A percentile compares a stretch with the other conserved stretches of the same genome.
These are phyloP conservation scores for Tanypteryx hageni DNA, from an alignment of 2,888 invertebrate species.

Conservation along the genomic window DNA sequence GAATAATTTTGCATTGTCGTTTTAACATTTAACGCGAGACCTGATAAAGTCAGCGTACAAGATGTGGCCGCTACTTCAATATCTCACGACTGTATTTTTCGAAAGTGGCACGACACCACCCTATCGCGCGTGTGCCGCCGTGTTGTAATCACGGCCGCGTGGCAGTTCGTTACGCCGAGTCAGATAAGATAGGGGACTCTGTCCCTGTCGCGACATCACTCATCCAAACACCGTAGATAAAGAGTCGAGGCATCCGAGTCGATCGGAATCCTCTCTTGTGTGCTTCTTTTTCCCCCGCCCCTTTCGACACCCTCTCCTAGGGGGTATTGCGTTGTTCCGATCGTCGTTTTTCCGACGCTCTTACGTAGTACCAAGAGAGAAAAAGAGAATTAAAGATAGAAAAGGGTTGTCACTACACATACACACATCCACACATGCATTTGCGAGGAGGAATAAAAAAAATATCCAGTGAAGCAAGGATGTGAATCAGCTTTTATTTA, in stretches of 20 bases:
- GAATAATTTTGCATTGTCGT: too few species aligned
- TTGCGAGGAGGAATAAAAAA: too few species aligned
- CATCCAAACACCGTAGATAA: not conserved
- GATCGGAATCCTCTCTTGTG: not conserved
- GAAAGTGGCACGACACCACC: not conserved
- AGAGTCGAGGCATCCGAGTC: not conserved
- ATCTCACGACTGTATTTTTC: conserved; percentile 20
- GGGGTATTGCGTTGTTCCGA: not conserved
- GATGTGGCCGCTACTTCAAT: not conserved
- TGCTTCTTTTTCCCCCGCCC: too few species aligned
- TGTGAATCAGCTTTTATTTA: too few species aligned
- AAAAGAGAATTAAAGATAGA: not conserved
- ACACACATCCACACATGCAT: too few species aligned
- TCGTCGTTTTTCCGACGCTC: not conserved
- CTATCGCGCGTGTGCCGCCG: not conserved
- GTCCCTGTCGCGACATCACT: not conserved
- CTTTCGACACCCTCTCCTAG: conserved; percentile 12
- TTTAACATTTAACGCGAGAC: too few species aligned
- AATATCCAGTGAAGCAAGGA: too few species aligned
- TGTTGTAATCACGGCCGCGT: conserved; percentile 13
- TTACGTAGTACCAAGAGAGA: not conserved
- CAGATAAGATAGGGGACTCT: conserved; percentile 15
- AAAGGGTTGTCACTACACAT: too few species aligned
- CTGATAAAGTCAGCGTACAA: not conserved
- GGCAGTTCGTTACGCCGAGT: not conserved